Base-by-base conservation (phyloP, 2,797 vertebrate genomes). In the Triplophysa bombifrons region DNA sequence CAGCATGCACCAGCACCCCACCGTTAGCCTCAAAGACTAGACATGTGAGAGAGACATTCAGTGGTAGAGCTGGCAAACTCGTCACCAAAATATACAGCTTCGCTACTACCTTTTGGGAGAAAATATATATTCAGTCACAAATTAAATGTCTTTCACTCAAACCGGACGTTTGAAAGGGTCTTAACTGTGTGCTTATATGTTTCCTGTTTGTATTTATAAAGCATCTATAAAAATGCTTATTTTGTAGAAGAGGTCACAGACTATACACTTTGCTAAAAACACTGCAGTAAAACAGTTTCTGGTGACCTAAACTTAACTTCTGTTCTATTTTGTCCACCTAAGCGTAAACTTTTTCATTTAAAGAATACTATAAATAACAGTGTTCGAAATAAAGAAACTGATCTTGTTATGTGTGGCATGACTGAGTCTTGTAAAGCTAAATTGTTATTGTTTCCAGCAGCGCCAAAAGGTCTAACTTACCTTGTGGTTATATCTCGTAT, bases 391-490 rank as follows among this genome's bases (percentile, higher is more conserved):
- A 80, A 74, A 84, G 41, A 41, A 41, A 3, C 72, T 74, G 60
- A 81, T 76, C 58, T 83, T 86, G 73, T 79, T 71, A 58, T 30
- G 80, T 81, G 71, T 70, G 65, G 64, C 38, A 83, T 89, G 87
- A 91, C 88, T 86, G 81, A 89, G 82, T 58, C 84, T 79, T 89
- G 92, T 91, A 88, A 51, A 41, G 71, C 85, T 88, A 85, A 75
- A 61, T 83, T 92, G 84, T 90, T 89, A 88, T 88, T 90, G 85
- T 90, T 92, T 91, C 88, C 82, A 86, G 85, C 85, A 19, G 6
- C 79, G 75, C 81, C 82, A 89, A 87, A 86, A 70, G 77, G 80
- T 82, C 76, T 85, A 74, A 87, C 84, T 80, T 89, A 70, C 72
- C 67, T 78, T 89, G 84, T 90, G 78, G 76, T 61, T 55, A 86